Conservation (phyloP, 2,113 vertebrate genomes). For the Trichomycterus rosablanca region DNA sequence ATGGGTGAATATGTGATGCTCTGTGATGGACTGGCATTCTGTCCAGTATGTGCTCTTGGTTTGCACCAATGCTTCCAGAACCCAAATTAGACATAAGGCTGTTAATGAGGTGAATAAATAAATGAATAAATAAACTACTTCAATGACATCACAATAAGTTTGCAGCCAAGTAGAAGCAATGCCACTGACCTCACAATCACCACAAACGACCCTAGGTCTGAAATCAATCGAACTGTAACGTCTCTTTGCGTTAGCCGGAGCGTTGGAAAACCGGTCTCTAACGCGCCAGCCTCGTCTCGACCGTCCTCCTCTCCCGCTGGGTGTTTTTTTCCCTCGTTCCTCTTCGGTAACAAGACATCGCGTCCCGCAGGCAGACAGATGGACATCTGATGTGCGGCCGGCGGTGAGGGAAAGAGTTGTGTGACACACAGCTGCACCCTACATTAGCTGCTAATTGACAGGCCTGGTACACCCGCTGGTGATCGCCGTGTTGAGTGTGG, state of each 20-base stretch:
- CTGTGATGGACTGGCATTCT: too few relatives aligned
- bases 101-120: too few relatives aligned
- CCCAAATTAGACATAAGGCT: too few relatives aligned
- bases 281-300: constrained; percentile 68
- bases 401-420: constrained; percentile 56
- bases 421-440: constrained; percentile 63
- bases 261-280: constrained; percentile 61
- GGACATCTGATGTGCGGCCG: constrained; percentile 60
- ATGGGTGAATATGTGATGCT: too few relatives aligned
- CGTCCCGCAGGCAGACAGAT: constrained; percentile 57
- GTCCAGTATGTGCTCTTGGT: too few relatives aligned
- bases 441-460: constrained; percentile 77
- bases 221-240: constrained; percentile 69
- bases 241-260: constrained; percentile 70
- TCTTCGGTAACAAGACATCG: constrained; percentile 61
- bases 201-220: constrained; percentile 59
- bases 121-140: too few relatives aligned
- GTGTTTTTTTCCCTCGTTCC: constrained; percentile 46
- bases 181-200: too few relatives aligned
- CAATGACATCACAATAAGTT: too few relatives aligned
- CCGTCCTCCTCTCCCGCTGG: constrained; percentile 48
- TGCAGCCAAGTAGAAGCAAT: too few relatives aligned
- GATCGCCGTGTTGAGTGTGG: constrained; percentile 64
- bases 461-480: constrained; percentile 57
- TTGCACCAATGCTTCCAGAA: too few relatives aligned